These are phyloP conservation scores for Vireo altiloquus DNA, from an alignment of 2,113 vertebrate species.

Conservation along the genomic window DNA sequence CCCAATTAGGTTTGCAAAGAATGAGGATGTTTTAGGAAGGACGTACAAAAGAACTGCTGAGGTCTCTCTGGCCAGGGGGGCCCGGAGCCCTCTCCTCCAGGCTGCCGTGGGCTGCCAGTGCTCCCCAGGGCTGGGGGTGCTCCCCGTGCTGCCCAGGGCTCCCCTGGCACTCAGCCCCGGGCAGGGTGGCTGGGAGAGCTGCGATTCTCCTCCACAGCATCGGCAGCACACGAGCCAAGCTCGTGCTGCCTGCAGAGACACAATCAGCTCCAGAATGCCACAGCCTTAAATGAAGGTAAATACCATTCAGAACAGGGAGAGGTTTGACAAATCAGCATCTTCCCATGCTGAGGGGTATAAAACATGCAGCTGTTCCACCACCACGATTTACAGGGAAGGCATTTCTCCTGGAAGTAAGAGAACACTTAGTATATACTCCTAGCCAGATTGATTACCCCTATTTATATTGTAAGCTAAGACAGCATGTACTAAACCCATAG, in stretches of 20 bases:
- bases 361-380: slow-evolving; percentile 26
- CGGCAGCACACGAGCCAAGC: not conserved
- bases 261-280: not conserved
- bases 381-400: not conserved
- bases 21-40: not conserved
- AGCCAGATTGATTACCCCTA: slow-evolving; percentile 32
- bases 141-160: fast-evolving
- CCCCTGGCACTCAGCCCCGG: fast-evolving
- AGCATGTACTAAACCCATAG: not conserved
- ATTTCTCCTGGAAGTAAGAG: slow-evolving; percentile 22
- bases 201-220: not conserved
- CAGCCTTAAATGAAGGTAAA: not conserved
- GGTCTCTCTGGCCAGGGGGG: not conserved
- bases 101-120: not conserved
- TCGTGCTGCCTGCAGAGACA: not conserved
- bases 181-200: fast-evolving
- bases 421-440: slow-evolving; percentile 11
- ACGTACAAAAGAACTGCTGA: not conserved
- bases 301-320: not conserved
- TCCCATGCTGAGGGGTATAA: not conserved
- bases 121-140: fast-evolving
- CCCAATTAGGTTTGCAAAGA: not conserved
- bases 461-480: slow-evolving; percentile 40
- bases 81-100: not conserved
- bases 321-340: not conserved